Conservation (phyloP, 2,888 invertebrate species). For the Phorcus lineatus region DNA sequence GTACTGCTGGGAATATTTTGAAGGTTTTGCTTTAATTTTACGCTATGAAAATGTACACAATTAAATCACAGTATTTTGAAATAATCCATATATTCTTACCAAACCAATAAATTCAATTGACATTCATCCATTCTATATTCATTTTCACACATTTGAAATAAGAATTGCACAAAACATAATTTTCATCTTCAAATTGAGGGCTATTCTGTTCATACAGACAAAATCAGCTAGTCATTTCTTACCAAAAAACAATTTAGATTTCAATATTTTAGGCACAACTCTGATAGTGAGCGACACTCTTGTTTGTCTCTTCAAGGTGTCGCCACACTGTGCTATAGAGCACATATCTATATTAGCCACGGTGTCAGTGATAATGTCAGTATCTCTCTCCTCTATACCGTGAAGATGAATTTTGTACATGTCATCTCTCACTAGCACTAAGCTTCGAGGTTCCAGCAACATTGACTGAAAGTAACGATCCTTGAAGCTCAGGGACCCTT, state of each 20-base stretch:
- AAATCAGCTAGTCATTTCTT: slow-evolving; percentile 31
- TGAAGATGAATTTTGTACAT: slow-evolving; percentile 91
- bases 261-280: slow-evolving; percentile 86
- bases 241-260: slow-evolving; percentile 69
- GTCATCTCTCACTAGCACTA: slow-evolving; percentile 88
- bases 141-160: too few species aligned
- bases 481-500: slow-evolving; percentile 43
- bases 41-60: too few species aligned
- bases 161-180: too few species aligned
- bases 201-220: too few species aligned
- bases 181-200: too few species aligned
- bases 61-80: too few species aligned
- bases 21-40: too few species aligned
- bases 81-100: too few species aligned
- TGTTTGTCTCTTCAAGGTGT: slow-evolving; percentile 81
- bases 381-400: slow-evolving; percentile 84
- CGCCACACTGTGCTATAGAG: slow-evolving; percentile 80
- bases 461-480: slow-evolving; percentile 81
- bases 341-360: slow-evolving; percentile 79
- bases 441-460: slow-evolving; percentile 89
- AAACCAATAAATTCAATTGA: too few species aligned
- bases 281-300: slow-evolving; percentile 93
- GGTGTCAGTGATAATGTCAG: slow-evolving; percentile 80
- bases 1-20: too few species aligned
- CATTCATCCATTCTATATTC: too few species aligned